These are phyloP conservation scores for Steatornis caripensis DNA, from an alignment of 2,113 vertebrate genomes.

Conservation along the genomic window DNA sequence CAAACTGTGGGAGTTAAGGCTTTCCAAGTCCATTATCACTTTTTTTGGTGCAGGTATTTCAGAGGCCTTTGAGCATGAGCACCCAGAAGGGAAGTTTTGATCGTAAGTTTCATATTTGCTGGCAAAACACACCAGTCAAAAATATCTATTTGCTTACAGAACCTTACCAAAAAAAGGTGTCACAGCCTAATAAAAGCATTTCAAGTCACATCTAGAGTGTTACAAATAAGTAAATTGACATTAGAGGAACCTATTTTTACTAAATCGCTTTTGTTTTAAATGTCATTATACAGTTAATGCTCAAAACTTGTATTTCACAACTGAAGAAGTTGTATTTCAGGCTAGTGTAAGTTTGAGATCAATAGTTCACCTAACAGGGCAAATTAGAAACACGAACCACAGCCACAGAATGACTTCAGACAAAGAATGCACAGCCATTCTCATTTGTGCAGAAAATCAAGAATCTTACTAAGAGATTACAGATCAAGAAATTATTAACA, in stretches of 20 bases:
- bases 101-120: not conserved
- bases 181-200: not conserved
- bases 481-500: not conserved
- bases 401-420: not conserved
- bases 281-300: not conserved
- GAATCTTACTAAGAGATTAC: not conserved
- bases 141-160: not conserved
- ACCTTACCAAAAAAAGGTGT: not conserved
- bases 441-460: not conserved
- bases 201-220: not conserved
- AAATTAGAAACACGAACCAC: not conserved
- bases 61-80: not conserved
- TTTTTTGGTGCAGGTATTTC: not conserved
- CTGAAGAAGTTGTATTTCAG: not conserved
- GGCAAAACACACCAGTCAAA: not conserved
- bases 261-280: not conserved
- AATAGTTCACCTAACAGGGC: not conserved
- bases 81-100: slow-evolving; percentile 22
- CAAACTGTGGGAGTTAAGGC: not conserved
- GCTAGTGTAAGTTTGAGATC: not conserved
- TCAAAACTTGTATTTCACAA: not conserved
- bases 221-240: not conserved
- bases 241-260: not conserved
- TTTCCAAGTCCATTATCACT: not conserved
- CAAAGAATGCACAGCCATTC: not conserved